Conservation (phyloP, 2,888 invertebrate species). For the Amiota minor region DNA sequence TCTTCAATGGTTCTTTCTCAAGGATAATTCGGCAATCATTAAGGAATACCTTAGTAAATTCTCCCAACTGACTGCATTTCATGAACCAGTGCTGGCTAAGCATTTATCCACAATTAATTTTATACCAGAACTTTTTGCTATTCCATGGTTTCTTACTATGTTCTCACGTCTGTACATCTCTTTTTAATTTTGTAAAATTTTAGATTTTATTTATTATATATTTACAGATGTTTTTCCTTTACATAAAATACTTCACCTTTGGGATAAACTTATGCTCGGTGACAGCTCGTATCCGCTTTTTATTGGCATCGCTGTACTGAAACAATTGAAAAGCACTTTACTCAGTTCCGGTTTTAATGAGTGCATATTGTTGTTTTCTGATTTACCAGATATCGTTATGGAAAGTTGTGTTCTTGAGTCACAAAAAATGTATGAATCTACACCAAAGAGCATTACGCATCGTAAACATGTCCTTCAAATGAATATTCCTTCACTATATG, state of each 20-base stretch:
- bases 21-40: conserved; percentile 96
- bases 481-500: conserved; percentile 65
- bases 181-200: conserved; percentile 16
- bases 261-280: conserved; percentile 96
- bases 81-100: conserved; percentile 92
- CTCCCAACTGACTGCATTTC: conserved; percentile 95
- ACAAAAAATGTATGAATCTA: conserved; percentile 83
- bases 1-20: conserved; percentile 95
- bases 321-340: conserved; percentile 88
- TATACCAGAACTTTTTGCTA: conserved; percentile 97
- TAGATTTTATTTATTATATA: conserved; percentile 9
- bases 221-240: conserved; percentile 93
- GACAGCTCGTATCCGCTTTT: conserved; percentile 94
- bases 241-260: conserved; percentile 96
- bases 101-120: conserved; percentile 95
- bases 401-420: conserved; percentile 93
- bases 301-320: conserved; percentile 93
- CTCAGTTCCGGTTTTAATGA: conserved; percentile 96
- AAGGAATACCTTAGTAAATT: conserved; percentile 98
- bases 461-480: conserved; percentile 82
- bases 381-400: conserved; percentile 97
- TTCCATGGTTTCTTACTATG: conserved; percentile 99
- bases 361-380: conserved; percentile 98
- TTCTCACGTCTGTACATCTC: conserved; percentile 89
- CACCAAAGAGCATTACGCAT: conserved; percentile 91